These are phyloP conservation scores for Drosophila sucinea DNA, from an alignment of 1,140 invertebrate species.

Conservation along the genomic window DNA sequence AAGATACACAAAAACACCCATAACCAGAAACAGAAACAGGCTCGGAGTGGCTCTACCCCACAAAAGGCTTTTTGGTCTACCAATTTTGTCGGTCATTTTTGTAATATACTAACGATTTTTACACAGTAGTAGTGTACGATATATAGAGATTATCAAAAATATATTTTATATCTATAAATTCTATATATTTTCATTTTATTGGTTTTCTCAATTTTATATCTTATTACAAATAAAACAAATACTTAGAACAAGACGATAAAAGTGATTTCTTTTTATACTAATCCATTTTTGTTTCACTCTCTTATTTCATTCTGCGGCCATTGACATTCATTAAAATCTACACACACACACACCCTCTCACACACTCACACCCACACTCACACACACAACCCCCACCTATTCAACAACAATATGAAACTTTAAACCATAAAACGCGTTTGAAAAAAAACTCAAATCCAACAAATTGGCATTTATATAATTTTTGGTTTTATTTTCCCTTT, in stretches of 20 bases:
- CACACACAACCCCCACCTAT: slow-evolving; percentile 5
- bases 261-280: slow-evolving; percentile 57
- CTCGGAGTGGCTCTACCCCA: slow-evolving; percentile 48
- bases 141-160: slow-evolving; percentile 25
- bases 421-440: slow-evolving; percentile 67
- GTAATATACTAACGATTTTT: slow-evolving; percentile 6
- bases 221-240: slow-evolving; percentile 43
- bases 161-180: slow-evolving; percentile 16
- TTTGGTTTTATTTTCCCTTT: slow-evolving; percentile 29
- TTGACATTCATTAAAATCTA: slow-evolving; percentile 45
- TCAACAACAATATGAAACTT: slow-evolving; percentile 3
- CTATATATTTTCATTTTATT: slow-evolving; percentile 46
- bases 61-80: slow-evolving; percentile 21
- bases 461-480: slow-evolving; percentile 50
- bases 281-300: slow-evolving; percentile 76
- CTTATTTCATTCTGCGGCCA: slow-evolving; percentile 73
- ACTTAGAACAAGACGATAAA: slow-evolving; percentile 42
- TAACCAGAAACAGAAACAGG: slow-evolving; percentile 37
- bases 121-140: neutral
- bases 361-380: slow-evolving; percentile 21
- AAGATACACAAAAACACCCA: slow-evolving; percentile 40
- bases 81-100: slow-evolving; percentile 14
- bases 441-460: slow-evolving; percentile 58
- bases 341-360: slow-evolving; percentile 15
- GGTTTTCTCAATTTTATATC: slow-evolving; percentile 42